Base-by-base conservation (phyloP, 2,888 invertebrate species). In the Spisula solida region DNA sequence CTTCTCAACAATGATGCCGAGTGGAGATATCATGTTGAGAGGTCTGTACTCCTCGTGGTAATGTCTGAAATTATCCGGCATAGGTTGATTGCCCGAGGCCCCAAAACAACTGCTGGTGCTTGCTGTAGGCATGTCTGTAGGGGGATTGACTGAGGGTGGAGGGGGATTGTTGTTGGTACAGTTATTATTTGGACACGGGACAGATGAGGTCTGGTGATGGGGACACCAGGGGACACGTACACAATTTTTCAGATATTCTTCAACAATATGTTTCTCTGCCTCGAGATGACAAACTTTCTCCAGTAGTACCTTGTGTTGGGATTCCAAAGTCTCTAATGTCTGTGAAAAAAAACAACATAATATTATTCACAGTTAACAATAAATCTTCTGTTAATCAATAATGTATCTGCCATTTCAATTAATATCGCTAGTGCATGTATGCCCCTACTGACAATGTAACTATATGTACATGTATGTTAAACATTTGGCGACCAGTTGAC, bases 261-360 rank as follows among this genome's bases (percentile, higher is more conserved):
- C 93, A 16, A 94, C 91, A 31, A 93, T 93, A 29, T 92, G 87
- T 80, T 93, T 94, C 87, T 94, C 94, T 2, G 93, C 92, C 75
- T 94, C 92, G 47, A 94, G 90, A 51, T 90, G 88, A 4, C 92
- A 88, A 12, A 94, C 90, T 80, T 91, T 91, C 66, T 92, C 91
- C 14, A 93, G 84, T 14, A 94, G 88, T 14, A 87, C 85, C 80
- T 92, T 93, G 70, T 94, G 88, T 20, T 90, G 88, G 14, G 88
- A 86, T 78, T 94, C 93, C 16, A 94, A 90, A 1, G 88, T 85
- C 18, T 91, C 91, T n/a, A 94, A 81, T 18, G 91, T 91, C 94
- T 94, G 92, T 47, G 91, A 90, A 70, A 75, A 82, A n/a, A 60
- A 60, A 60, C 8, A n/a, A n/a, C n/a, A 56, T n/a, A n/a, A n/a